Evolutionary conservation across 1,140 invertebrate species (phyloP).

Genomic region (Procambarus virginalis): DNA sequence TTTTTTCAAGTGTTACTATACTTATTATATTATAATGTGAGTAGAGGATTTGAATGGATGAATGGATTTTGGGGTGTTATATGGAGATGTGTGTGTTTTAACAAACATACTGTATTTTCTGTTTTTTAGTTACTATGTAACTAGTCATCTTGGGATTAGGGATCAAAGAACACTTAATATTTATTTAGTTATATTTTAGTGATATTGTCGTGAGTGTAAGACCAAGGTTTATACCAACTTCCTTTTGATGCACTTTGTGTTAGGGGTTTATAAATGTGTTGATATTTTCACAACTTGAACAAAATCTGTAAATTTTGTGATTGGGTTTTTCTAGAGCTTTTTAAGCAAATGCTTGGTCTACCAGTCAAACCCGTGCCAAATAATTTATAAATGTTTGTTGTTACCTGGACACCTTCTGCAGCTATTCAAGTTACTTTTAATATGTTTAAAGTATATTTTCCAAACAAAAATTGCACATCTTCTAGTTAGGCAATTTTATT

Average conservation of each 20-base stretch:
- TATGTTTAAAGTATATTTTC: background rate
- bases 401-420: constrained; percentile 45
- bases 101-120: background rate
- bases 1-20: background rate
- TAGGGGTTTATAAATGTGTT: background rate
- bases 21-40: background rate
- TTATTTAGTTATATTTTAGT: constrained; percentile 27
- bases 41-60: background rate
- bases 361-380: constrained; percentile 57
- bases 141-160: constrained; percentile 58
- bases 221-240: constrained; percentile 21
- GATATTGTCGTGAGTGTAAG: constrained; percentile 24
- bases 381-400: constrained; percentile 37
- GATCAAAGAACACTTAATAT: constrained; percentile 47
- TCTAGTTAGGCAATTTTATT: background rate
- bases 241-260: constrained; percentile 9
- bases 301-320: background rate
- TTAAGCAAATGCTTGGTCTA: constrained; percentile 15
- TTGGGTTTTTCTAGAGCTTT: constrained; percentile 5
- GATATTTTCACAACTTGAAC: background rate
- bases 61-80: background rate
- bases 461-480: background rate
- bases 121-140: constrained; percentile 58
- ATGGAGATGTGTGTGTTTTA: background rate
- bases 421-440: background rate